These are phyloP conservation scores for Euthynnus affinis DNA, from an alignment of 2,797 vertebrate genomes.

Conservation along the genomic window DNA sequence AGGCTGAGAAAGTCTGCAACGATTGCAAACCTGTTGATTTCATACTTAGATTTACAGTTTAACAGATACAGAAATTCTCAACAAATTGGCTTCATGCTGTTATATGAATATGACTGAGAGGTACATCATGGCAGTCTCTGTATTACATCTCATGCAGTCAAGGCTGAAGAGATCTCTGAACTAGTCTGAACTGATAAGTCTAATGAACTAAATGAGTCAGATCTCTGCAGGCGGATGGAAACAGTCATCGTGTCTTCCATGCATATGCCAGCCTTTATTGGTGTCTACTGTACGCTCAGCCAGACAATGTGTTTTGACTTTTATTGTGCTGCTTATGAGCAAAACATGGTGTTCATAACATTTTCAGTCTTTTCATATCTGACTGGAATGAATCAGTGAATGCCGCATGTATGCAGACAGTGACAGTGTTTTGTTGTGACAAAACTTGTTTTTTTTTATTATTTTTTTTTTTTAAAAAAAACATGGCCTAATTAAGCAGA, in stretches of 20 bases:
- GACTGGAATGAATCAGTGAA: conserved; percentile 22
- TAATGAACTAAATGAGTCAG: neutral
- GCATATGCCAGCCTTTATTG: conserved; percentile 15
- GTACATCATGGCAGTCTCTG: neutral
- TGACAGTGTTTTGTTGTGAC: conserved; percentile 9
- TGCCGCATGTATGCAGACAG: neutral
- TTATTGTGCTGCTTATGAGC: neutral
- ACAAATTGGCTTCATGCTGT: neutral
- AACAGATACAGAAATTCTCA: neutral
- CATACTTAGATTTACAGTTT: neutral
- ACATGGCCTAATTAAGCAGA: conserved; percentile 42
- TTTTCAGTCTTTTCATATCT: conserved; percentile 6
- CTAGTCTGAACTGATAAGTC: neutral
- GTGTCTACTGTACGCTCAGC: conserved; percentile 8
- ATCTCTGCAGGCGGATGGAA: conserved; percentile 34
- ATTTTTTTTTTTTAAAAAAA: conserved; percentile 25
- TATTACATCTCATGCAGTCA: neutral
- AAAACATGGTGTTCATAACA: conserved; percentile 8
- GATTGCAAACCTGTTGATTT: neutral
- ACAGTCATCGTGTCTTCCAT: neutral
- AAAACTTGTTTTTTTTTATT: neutral
- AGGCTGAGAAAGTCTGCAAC: neutral
- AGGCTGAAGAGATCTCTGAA: neutral
- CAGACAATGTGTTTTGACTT: conserved; percentile 8
- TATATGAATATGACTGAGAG: too few species aligned